A percentile compares a stretch with the other conserved stretches of the same genome.
These are phyloP conservation scores for Zaprionus capensis DNA, from an alignment of 1,140 invertebrate genomes.

Conservation along the genomic window DNA sequence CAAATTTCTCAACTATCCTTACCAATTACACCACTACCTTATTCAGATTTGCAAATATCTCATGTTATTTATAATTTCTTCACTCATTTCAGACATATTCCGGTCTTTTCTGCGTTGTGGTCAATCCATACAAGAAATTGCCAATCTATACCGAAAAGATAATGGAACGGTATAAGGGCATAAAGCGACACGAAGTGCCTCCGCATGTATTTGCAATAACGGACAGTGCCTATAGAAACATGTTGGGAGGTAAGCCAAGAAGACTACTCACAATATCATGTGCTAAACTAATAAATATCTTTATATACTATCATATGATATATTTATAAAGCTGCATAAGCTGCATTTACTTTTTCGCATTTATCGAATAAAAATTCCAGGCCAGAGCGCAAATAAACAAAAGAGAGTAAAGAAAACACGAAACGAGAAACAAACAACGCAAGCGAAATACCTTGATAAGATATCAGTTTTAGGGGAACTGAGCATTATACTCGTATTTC, in stretches of 20 bases:
- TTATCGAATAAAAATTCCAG: conserved; percentile 64
- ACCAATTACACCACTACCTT: too few species aligned
- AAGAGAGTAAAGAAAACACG: conserved; percentile 3
- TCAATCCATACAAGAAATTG: conserved; percentile 99
- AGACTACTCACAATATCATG: background rate
- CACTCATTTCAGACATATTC: conserved; percentile 96
- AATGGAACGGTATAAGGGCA: conserved; percentile 99
- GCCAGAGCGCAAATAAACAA: conserved; percentile 19
- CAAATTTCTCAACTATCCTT: too few species aligned
- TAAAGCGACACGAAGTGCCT: conserved; percentile 99
- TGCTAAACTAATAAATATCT: conserved; percentile 7
- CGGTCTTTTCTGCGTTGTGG: conserved; percentile 99
- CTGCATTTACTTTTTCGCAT: conserved; percentile 23
- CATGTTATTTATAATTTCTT: background rate
- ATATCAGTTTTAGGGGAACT: conserved; percentile 32
- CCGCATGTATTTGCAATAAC: conserved; percentile 99
- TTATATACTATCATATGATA: conserved; percentile 9
- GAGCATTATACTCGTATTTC: conserved; percentile 35
- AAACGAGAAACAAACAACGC: conserved; percentile 14
- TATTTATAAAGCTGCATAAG: conserved; percentile 31
- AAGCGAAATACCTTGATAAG: conserved; percentile 49
- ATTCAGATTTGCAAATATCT: background rate
- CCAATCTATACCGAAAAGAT: conserved; percentile 99
- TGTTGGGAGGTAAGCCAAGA: conserved; percentile 96
- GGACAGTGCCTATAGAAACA: conserved; percentile 98